Evolutionary conservation across 1,140 invertebrate genomes (phyloP), one percentile per base, ranked within the genome.

Genomic region (Camponotus pennsylvanicus): DNA sequence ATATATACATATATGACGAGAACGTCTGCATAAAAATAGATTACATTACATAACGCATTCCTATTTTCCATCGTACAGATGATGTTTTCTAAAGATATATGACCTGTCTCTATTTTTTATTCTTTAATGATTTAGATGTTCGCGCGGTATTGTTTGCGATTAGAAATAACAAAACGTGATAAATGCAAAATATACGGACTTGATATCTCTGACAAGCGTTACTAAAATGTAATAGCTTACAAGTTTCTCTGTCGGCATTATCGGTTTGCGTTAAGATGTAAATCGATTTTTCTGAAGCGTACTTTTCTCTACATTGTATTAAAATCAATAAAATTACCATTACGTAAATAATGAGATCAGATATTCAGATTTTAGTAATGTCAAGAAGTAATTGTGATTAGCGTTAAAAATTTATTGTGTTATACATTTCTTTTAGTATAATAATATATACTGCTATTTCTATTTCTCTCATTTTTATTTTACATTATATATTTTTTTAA

Each of bases 1-100:
- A n/a, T 11, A 63, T 5, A 37, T 49, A n/a, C 34, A 52, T 27
- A 1, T 27, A 27, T 32, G 21, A 52, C 27, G 34, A 66, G 18
- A 18, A 66, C 32, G 8, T 79, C 37, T 70, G 45, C 37, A 37
- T 80, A 80, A 80, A 80, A 80, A 80, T 70, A 67, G 45, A 55
- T 40, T 34, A n/a, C 2, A 34, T 80, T 69, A 69, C 34, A 18
- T 80, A 80, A 80, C 45, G 4, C 13, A 69, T 69, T 18, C 18
- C 27, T 11, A 4, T 15, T 32, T 70, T 57, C 34, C 8, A 9
- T 2, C 0, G 21, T 2, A 1, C 9, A 70, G 1, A 1, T 69
- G 61, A 78, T 6, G 27, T 55, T 70, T 69, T 42, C 52, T 57
- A 37, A 80, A 57, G 6, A 18, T 37, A 9, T 55, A 45, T 78